phyloP scores from a whole-genome alignment of 2,888 invertebrate genomes.

The Eucriotettix oculatus region DNA sequence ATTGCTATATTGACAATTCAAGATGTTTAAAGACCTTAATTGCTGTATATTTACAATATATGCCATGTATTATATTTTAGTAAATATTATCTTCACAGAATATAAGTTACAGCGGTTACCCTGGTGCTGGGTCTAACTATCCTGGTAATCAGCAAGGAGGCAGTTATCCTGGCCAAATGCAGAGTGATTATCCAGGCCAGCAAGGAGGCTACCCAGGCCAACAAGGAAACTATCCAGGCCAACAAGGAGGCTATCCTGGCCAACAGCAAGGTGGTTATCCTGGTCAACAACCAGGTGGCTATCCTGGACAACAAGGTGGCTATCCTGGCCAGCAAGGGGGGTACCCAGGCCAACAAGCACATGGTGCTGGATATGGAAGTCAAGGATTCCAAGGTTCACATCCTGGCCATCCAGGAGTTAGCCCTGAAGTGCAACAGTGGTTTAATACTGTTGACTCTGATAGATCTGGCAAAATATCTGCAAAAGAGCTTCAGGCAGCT shows the following conservation, averaged over 20 bases:
- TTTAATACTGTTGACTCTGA: conserved; percentile 71
- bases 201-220: conserved; percentile 6
- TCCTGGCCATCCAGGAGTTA: conserved; percentile 22
- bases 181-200: no score
- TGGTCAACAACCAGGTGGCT: conserved; percentile 4
- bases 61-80: background rate
- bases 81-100: background rate
- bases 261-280: conserved; percentile 7
- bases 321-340: conserved; percentile 1
- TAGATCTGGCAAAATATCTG: conserved; percentile 64
- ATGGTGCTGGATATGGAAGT: conserved; percentile 11
- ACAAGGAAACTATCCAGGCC: background rate
- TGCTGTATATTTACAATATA: no score
- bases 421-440: conserved; percentile 69
- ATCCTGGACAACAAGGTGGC: conserved; percentile 4
- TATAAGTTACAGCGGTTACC: background rate
- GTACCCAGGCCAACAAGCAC: conserved; percentile 1
- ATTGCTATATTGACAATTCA: no score
- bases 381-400: conserved; percentile 14
- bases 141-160: background rate
- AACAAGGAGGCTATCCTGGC: conserved; percentile 11
- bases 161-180: background rate
- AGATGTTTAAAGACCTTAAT: no score
- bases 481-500: conserved; percentile 59
- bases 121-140: background rate